Evolutionary conservation across 2,888 invertebrate genomes (phyloP).

Genomic region (Coelogynopora nodosa): DNA sequence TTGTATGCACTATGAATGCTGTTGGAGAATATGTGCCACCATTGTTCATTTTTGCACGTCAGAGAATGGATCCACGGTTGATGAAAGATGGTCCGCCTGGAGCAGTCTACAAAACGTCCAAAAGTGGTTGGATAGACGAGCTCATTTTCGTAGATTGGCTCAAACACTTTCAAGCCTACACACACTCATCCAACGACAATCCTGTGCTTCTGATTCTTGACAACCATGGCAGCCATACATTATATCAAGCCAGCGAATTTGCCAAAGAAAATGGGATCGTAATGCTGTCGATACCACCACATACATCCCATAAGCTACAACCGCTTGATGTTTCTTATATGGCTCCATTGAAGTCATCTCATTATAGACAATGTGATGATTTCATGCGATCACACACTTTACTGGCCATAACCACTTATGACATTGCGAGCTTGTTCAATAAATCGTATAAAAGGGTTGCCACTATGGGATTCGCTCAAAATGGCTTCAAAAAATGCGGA

Average conservation of each 20-base stretch:
- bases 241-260: background rate
- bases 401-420: background rate
- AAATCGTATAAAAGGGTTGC: background rate
- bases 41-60: background rate
- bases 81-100: background rate
- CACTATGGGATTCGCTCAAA: background rate
- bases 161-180: background rate
- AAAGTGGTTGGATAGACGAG: background rate
- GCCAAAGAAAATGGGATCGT: background rate
- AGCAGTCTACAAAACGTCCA: background rate
- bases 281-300: background rate
- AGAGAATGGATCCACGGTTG: background rate
- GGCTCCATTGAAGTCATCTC: too few species aligned
- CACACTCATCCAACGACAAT: background rate
- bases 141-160: background rate
- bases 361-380: too few species aligned
- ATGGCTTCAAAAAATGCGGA: background rate
- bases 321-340: background rate
- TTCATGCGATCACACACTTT: background rate
- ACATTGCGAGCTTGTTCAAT: background rate
- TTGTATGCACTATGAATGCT: background rate
- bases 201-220: background rate
- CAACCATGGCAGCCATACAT: background rate
- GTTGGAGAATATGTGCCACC: background rate
- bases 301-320: background rate